phyloP scores from a whole-genome alignment of 2,888 invertebrate genomes.

The Lutraria lutraria region DNA sequence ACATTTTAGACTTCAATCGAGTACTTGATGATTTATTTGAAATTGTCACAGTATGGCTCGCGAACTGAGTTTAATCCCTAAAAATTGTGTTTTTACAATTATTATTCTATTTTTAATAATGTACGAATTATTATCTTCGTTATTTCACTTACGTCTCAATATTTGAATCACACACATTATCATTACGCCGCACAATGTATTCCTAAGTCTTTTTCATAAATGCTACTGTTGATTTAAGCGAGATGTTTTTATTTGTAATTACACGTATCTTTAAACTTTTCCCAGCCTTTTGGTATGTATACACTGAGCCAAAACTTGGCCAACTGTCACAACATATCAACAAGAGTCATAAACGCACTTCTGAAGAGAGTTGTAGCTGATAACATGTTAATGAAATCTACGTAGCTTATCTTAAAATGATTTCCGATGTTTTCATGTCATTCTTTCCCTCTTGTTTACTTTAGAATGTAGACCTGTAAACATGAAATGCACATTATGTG shows the following conservation, averaged over 20 bases:
- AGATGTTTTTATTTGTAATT: not conserved
- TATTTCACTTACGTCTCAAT: not conserved
- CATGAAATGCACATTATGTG: not conserved
- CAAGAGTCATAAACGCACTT: not conserved
- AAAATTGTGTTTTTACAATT: not conserved
- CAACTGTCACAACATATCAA: slow-evolving; percentile 5
- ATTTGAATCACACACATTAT: not conserved
- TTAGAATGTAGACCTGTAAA: not conserved
- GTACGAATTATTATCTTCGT: not conserved
- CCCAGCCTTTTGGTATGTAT: not conserved
- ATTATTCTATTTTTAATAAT: not conserved
- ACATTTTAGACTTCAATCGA: slow-evolving; percentile 67
- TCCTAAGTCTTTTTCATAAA: not conserved
- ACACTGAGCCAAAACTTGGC: not conserved
- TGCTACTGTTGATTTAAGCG: not conserved
- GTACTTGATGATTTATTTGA: not conserved
- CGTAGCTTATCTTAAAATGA: slow-evolving; percentile 13
- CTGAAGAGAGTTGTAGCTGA: not conserved
- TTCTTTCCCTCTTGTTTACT: not conserved
- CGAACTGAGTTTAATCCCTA: too few species aligned
- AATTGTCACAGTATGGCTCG: too few species aligned
- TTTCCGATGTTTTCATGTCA: slow-evolving; percentile 6
- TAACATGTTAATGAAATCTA: slow-evolving; percentile 5
- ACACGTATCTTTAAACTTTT: not conserved
- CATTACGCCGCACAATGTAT: not conserved